Evolutionary conservation across 2,888 invertebrate species (phyloP).

Genomic region (Chirona hameri): DNA sequence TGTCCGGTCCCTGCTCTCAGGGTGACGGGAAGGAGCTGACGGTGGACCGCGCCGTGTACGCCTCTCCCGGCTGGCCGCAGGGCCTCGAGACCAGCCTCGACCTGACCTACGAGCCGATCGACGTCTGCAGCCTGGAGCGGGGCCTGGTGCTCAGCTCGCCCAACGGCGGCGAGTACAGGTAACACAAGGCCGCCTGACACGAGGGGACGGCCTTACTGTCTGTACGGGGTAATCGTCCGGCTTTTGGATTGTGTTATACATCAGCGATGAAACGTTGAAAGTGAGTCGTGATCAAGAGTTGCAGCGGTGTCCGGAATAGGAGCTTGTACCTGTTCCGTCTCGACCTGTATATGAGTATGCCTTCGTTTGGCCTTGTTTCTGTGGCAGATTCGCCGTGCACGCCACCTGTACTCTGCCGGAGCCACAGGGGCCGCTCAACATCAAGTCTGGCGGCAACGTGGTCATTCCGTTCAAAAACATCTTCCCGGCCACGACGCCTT

Average conservation of each 20-base stretch:
- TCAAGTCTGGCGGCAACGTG: slow-evolving; percentile 47
- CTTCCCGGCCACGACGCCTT: slow-evolving; percentile 48
- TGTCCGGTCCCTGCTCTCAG: not conserved
- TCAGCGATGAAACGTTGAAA: no score
- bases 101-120: not conserved
- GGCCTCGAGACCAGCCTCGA: not conserved
- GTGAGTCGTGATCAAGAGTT: no score
- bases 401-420: slow-evolving; percentile 51
- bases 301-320: no score
- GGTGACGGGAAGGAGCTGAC: slow-evolving; percentile 2
- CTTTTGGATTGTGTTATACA: no score
- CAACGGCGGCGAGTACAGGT: slow-evolving; percentile 10
- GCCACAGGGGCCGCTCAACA: slow-evolving; percentile 53
- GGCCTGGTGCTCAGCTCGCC: not conserved
- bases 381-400: slow-evolving; percentile 48
- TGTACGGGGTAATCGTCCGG: no score
- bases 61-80: slow-evolving; percentile 9
- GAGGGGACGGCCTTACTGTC: no score
- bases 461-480: slow-evolving; percentile 52
- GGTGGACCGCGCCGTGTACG: not conserved
- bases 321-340: no score
- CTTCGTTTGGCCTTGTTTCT: not conserved
- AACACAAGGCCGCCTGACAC: no score
- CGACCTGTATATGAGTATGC: no score
- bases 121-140: not conserved